These are phyloP conservation scores for Heliconius ethilla DNA, from an alignment of 2,888 invertebrate genomes.

Conservation along the genomic window DNA sequence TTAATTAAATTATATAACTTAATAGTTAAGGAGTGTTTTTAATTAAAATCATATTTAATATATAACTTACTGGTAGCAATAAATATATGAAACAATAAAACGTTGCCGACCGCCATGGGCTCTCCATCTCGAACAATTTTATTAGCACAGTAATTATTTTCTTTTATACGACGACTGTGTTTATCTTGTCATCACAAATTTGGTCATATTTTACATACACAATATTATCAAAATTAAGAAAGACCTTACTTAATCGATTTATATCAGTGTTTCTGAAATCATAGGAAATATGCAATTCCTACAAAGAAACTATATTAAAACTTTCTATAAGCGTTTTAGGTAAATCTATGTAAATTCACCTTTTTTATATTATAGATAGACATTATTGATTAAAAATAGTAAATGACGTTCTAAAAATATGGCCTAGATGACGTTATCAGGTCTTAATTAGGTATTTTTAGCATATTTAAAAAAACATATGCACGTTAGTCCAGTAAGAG, in stretches of 20 bases:
- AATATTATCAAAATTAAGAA: slow-evolving; percentile 57
- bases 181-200: slow-evolving; percentile 40
- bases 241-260: slow-evolving; percentile 57
- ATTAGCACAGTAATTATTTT: slow-evolving; percentile 52
- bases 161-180: slow-evolving; percentile 52
- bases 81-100: slow-evolving; percentile 51
- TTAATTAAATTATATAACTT: background rate
- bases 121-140: slow-evolving; percentile 60
- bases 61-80: slow-evolving; percentile 55
- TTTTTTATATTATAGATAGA: background rate
- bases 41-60: background rate
- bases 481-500: background rate
- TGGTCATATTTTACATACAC: slow-evolving; percentile 43
- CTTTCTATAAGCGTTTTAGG: background rate
- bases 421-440: background rate
- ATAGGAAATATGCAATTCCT: background rate
- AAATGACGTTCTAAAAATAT: background rate
- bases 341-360: background rate
- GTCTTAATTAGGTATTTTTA: background rate
- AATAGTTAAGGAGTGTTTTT: background rate
- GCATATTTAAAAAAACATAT: no score
- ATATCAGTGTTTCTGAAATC: slow-evolving; percentile 40
- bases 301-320: background rate
- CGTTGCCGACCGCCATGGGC: slow-evolving; percentile 54
- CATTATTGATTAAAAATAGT: background rate